Percentiles rank a stretch among this genome's conserved stretches.
Conservation (phyloP, 2,113 vertebrate genomes). For the Poecile atricapillus region DNA sequence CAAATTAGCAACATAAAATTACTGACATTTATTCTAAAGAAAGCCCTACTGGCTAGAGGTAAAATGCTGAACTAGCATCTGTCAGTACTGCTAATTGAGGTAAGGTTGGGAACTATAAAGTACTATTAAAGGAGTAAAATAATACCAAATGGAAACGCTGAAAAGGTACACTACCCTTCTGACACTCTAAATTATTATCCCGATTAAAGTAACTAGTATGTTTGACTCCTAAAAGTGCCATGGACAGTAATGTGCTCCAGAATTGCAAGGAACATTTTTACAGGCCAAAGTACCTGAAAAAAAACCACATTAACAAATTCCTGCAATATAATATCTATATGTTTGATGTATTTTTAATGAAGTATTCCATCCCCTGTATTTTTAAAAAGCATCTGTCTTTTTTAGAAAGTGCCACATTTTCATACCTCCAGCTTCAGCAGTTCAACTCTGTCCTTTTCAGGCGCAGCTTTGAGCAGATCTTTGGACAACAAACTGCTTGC, state of each 20-base stretch:
- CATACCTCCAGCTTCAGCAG: background rate
- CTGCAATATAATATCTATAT: background rate
- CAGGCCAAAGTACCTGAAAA: background rate
- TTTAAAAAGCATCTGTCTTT: background rate
- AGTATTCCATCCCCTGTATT: background rate
- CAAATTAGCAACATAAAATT: slow-evolving; percentile 72
- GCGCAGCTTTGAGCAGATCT: background rate
- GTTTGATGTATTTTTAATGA: slow-evolving; percentile 26
- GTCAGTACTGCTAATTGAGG: slow-evolving; percentile 66
- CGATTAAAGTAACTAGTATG: slow-evolving; percentile 28
- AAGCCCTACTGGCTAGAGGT: slow-evolving; percentile 49
- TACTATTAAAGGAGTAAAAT: slow-evolving; percentile 65
- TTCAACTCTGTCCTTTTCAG: background rate
- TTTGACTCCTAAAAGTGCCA: slow-evolving; percentile 60
- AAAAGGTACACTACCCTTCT: slow-evolving; percentile 57
- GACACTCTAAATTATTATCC: slow-evolving; percentile 58
- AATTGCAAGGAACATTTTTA: slow-evolving; percentile 14
- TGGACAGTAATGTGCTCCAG: background rate
- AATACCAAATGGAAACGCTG: slow-evolving; percentile 62
- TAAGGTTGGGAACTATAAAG: slow-evolving; percentile 64
- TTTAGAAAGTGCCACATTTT: background rate
- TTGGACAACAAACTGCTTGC: background rate
- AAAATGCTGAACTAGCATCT: slow-evolving; percentile 72
- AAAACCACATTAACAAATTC: slow-evolving; percentile 13
- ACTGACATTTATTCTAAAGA: slow-evolving; percentile 70